phyloP scores from a whole-genome alignment of 2,797 vertebrate species.

The Hemitrygon akajei region DNA sequence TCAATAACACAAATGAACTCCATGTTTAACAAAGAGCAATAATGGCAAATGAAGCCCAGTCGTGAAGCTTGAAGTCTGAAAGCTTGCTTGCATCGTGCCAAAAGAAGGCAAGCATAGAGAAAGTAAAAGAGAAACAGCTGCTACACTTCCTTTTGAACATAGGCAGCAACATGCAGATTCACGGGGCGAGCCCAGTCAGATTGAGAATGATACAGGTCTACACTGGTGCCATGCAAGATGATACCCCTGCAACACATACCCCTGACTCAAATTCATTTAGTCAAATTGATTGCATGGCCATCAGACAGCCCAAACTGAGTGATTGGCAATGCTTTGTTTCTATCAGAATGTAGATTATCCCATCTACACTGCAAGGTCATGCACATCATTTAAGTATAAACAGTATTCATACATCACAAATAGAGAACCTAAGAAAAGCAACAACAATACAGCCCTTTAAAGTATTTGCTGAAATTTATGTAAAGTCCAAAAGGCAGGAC shows the following conservation, averaged over 20 bases:
- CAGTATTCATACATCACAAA: not conserved
- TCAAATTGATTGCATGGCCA: not conserved
- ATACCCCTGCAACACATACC: not conserved
- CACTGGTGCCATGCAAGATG: not conserved
- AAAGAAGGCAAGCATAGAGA: not conserved
- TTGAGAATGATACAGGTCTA: not conserved
- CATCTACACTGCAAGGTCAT: not conserved
- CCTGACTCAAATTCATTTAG: not conserved
- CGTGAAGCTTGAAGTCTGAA: slow-evolving; percentile 3
- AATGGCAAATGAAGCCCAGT: slow-evolving; percentile 6
- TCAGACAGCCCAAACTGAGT: not conserved
- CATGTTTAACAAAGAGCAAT: slow-evolving; percentile 18
- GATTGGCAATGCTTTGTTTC: not conserved
- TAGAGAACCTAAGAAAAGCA: not conserved
- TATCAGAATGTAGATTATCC: not conserved
- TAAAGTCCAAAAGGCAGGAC: too few species aligned
- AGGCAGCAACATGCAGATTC: not conserved
- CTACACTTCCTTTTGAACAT: not conserved
- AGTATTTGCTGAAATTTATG: not conserved
- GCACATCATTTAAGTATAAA: not conserved
- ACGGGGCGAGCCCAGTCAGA: not conserved
- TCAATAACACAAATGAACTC: slow-evolving; percentile 34
- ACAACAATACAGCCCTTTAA: too few species aligned
- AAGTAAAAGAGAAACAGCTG: slow-evolving; percentile 25
- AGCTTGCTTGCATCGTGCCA: not conserved